Percentiles rank a stretch among this genome's conserved stretches.
These are phyloP conservation scores for Betta splendens DNA, from an alignment of 2,797 vertebrate genomes.

Conservation along the genomic window DNA sequence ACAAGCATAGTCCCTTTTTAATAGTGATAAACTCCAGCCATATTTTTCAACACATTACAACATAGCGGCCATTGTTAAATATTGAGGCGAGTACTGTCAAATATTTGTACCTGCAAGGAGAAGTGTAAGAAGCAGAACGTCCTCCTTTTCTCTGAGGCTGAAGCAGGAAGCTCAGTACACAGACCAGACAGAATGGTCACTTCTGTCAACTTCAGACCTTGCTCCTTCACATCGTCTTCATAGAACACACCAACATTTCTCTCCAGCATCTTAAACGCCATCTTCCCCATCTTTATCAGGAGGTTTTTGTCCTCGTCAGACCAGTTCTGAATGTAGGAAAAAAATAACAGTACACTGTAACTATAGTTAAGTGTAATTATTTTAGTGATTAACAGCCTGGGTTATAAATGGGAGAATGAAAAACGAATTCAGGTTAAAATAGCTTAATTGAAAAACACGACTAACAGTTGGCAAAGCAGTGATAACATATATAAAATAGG, in stretches of 20 bases:
- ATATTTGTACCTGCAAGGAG: constrained; percentile 68
- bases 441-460: too few species aligned
- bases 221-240: constrained; percentile 58
- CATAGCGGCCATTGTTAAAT: neutral
- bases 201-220: constrained; percentile 41
- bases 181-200: constrained; percentile 65
- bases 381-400: too few species aligned
- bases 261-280: constrained; percentile 73
- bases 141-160: constrained; percentile 12
- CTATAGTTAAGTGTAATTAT: too few species aligned
- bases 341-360: neutral
- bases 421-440: too few species aligned
- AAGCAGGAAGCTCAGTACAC: constrained; percentile 62
- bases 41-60: neutral
- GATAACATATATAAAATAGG: neutral
- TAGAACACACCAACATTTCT: constrained; percentile 56
- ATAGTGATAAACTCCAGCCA: too few species aligned
- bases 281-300: constrained; percentile 61
- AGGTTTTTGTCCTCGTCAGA: constrained; percentile 27
- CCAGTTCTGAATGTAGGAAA: constrained; percentile 62
- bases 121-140: constrained; percentile 72
- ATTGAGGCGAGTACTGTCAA: neutral
- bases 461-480: neutral
- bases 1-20: constrained; percentile 2
- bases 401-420: too few species aligned